These are phyloP conservation scores for Homalodisca vitripennis DNA, from an alignment of 1,140 invertebrate species.

Conservation along the genomic window DNA sequence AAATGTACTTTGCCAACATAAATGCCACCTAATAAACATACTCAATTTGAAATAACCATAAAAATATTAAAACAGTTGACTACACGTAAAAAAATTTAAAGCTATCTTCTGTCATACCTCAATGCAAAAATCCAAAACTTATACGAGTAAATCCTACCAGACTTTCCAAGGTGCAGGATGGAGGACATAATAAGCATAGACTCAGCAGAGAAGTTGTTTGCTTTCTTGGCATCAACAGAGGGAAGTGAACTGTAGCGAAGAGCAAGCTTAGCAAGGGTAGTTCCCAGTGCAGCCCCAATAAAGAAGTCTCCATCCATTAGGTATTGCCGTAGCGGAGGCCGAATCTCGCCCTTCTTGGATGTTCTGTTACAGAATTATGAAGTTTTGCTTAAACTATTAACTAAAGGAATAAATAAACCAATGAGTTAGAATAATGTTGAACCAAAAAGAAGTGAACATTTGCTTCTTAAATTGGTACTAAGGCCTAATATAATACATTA, in stretches of 20 bases:
- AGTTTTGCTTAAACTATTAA: no score
- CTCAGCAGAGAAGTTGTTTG: constrained; percentile 74
- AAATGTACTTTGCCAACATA: not conserved
- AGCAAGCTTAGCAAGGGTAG: constrained; percentile 89
- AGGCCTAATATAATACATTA: no score
- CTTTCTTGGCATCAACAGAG: constrained; percentile 54
- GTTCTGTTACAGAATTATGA: constrained; percentile 32
- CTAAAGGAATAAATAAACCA: no score
- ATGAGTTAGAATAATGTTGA: no score
- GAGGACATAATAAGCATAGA: constrained; percentile 70
- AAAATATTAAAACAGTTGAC: no score
- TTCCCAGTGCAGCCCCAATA: constrained; percentile 87
- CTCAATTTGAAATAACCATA: no score
- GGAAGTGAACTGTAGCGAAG: constrained; percentile 63
- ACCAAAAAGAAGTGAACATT: no score
- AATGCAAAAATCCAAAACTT: no score
- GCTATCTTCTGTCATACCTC: no score
- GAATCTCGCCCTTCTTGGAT: constrained; percentile 60
- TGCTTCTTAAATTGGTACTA: no score
- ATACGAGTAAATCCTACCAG: no score
- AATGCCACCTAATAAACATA: not conserved
- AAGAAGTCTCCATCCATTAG: constrained; percentile 96
- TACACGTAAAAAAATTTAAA: no score
- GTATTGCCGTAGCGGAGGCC: constrained; percentile 82
- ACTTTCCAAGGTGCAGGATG: constrained; percentile 74